Percentiles rank a stretch among this genome's conserved stretches.
These are phyloP conservation scores for Metaphire vulgaris DNA, from an alignment of 1,140 invertebrate genomes.

Conservation along the genomic window DNA sequence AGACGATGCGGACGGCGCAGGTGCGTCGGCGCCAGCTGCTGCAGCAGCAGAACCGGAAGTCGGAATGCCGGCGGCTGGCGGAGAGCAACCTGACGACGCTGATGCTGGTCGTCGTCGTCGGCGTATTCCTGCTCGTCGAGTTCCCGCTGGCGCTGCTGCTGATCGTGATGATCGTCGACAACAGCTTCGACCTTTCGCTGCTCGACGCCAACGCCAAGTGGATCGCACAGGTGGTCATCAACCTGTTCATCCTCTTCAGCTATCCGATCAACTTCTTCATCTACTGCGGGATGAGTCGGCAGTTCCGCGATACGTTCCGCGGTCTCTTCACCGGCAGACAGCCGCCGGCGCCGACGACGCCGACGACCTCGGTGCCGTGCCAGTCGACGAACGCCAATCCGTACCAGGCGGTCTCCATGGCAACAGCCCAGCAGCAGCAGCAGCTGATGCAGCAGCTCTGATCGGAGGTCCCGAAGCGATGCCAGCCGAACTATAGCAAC, in stretches of 20 bases:
- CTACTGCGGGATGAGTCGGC: conserved; percentile 13
- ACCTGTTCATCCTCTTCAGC: conserved; percentile 13
- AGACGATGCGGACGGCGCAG: conserved; percentile 73
- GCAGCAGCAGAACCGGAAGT: conserved; percentile 67
- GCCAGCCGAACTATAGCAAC: no score
- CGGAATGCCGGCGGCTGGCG: not conserved
- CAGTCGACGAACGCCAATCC: no score
- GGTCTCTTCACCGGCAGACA: no score
- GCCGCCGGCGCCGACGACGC: no score
- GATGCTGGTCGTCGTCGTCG: conserved; percentile 67
- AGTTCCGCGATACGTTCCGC: conserved; percentile 9
- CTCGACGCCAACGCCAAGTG: conserved; percentile 60
- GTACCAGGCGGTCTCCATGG: no score
- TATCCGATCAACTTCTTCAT: conserved; percentile 19
- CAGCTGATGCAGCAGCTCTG: no score
- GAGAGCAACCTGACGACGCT: conserved; percentile 55
- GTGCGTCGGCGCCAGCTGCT: conserved; percentile 69
- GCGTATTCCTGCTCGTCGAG: conserved; percentile 30
- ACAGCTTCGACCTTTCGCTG: conserved; percentile 51
- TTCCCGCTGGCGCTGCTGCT: conserved; percentile 28
- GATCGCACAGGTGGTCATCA: conserved; percentile 4
- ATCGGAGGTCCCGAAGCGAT: no score
- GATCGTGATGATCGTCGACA: conserved; percentile 22
- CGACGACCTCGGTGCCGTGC: no score
- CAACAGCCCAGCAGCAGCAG: no score